Evolutionary conservation across 2,113 vertebrate species (phyloP), one percentile per base, ranked within the genome.

Genomic region (Pachypanchax playfairii): DNA sequence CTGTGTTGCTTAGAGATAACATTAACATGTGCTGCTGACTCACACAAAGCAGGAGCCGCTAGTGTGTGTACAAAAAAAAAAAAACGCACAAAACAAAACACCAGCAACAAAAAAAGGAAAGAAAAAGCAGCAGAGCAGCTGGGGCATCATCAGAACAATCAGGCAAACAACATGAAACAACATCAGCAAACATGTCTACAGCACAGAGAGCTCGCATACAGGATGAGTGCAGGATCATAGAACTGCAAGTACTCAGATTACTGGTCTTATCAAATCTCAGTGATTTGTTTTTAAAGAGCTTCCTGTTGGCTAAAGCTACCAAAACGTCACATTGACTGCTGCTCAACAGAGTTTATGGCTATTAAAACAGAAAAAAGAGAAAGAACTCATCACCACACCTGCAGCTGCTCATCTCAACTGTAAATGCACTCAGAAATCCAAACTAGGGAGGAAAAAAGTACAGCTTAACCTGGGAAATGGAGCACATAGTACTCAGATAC

Each of bases 11-110:
- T 71, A 25, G 83, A 79, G 72, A 86, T 72, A 60, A 67, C 74
- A 66, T 80, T 76, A 85, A 75, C 75, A 88, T 78, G 77, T 65
- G 65, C 18, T 75, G 82, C 79, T 81, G 85, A 86, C 79, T 88
- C 83, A 87, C 14, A 11, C 42, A 74, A 71, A 69, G 75, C 67
- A 78, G 58, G 60, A 68, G 65, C 52, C 57, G 60, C 22, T 66
- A 71, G 48, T 73, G 80, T 78, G 81, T 70, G 71, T 25, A 54
- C 43, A 79, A 57, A 70, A 75, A 67, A 76, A n/a, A n/a, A n/a
- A n/a, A n/a, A n/a, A n/a, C n/a, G n/a, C n/a, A n/a, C n/a, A n/a
- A n/a, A n/a, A n/a, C n/a, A n/a, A n/a, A n/a, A n/a, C n/a, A n/a
- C n/a, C n/a, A n/a, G n/a, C n/a, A n/a, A n/a, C n/a, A n/a, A n/a